These are phyloP conservation scores for Rhombomys opimus DNA, from an alignment of 2,113 vertebrate species.

Conservation along the genomic window DNA sequence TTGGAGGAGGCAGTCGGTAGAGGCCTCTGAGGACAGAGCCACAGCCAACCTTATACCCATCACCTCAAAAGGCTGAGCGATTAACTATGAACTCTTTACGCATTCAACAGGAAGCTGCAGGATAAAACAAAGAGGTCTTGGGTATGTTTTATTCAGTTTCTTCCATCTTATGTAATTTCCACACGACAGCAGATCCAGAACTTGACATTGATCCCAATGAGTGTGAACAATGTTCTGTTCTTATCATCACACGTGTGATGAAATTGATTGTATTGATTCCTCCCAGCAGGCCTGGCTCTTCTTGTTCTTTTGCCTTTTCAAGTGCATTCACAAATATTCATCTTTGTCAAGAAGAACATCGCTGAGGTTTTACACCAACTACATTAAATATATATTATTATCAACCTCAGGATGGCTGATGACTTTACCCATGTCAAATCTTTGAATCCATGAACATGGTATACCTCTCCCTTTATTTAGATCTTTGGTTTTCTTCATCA, in stretches of 20 bases:
- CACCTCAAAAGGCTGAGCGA: background rate
- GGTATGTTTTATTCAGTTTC: background rate
- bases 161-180: background rate
- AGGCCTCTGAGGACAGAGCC: background rate
- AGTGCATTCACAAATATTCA: background rate
- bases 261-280: background rate
- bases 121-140: background rate
- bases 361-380: background rate
- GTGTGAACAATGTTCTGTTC: too few relatives aligned
- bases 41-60: background rate
- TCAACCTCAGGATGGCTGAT: background rate
- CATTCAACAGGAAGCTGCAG: background rate
- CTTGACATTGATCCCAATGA: background rate
- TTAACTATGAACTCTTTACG: background rate
- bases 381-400: background rate
- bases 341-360: background rate
- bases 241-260: background rate
- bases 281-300: background rate
- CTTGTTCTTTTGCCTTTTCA: background rate
- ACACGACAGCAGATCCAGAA: background rate
- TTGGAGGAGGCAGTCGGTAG: background rate
- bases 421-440: background rate
- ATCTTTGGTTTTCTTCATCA: slow-evolving; percentile 2
- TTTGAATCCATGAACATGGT: slow-evolving; percentile 38
- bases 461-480: background rate